A percentile compares a stretch with the other conserved stretches of the same genome.
Evolutionary conservation across 2,888 invertebrate genomes (phyloP).

Genomic region (Anodontia alba): DNA sequence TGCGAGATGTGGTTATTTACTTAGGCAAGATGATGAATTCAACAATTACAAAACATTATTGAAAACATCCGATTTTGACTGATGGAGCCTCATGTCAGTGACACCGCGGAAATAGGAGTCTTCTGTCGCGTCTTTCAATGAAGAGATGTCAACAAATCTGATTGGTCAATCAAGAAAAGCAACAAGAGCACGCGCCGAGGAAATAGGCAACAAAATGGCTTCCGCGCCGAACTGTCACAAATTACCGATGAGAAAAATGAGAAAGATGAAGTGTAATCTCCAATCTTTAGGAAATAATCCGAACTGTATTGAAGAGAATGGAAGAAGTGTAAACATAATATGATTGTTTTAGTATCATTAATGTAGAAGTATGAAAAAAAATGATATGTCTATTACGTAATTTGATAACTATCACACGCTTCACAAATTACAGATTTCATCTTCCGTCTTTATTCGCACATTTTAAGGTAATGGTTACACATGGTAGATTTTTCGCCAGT

Average conservation of each 20-base stretch:
- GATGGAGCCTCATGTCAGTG: constrained; percentile 15
- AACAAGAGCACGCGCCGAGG: constrained; percentile 41
- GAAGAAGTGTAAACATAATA: too few species aligned
- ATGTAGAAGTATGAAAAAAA: too few species aligned
- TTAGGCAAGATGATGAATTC: constrained; percentile 7
- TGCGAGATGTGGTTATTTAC: neutral
- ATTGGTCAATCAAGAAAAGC: constrained; percentile 48
- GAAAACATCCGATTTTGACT: constrained; percentile 4
- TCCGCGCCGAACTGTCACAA: constrained; percentile 40
- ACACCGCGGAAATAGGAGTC: constrained; percentile 41
- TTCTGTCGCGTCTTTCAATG: constrained; percentile 32
- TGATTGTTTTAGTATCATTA: too few species aligned
- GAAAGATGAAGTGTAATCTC: constrained; percentile 2
- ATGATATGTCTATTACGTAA: too few species aligned
- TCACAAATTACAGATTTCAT: too few species aligned
- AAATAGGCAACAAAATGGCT: constrained; percentile 40
- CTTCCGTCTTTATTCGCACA: too few species aligned
- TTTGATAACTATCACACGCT: too few species aligned
- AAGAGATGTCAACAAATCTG: constrained; percentile 42
- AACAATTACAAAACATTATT: constrained; percentile 19
- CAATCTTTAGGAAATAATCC: neutral
- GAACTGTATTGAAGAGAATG: too few species aligned
- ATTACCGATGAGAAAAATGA: constrained; percentile 9
- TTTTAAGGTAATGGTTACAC: too few species aligned
- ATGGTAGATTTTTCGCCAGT: too few species aligned